Percentiles rank a stretch among this genome's conserved stretches.
These are phyloP conservation scores for Ophion costatus DNA, from an alignment of 2,888 invertebrate genomes.

Conservation along the genomic window DNA sequence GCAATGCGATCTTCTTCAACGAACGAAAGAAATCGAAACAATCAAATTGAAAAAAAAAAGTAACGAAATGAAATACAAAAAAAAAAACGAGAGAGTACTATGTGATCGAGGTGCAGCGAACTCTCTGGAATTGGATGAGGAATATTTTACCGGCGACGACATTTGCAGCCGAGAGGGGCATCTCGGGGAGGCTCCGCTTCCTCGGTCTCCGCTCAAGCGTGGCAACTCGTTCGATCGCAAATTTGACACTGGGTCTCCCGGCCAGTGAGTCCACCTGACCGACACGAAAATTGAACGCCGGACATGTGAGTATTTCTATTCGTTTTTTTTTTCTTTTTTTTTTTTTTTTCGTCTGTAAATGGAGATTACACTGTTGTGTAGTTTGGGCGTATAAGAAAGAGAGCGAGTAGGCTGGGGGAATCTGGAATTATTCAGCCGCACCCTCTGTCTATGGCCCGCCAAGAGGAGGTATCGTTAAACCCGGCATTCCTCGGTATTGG, in stretches of 20 bases:
- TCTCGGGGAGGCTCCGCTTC: conserved; percentile 1
- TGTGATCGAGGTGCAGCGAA: not conserved
- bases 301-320: not conserved
- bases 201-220: not conserved
- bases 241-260: conserved; percentile 50
- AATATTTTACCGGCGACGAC: too few relatives aligned
- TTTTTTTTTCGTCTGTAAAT: not conserved
- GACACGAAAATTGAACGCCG: conserved; percentile 2
- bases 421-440: conserved; percentile 61
- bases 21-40: conserved; percentile 7
- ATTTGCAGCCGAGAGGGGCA: too few relatives aligned
- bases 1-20: not conserved
- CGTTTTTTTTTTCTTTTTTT: not conserved
- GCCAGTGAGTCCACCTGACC: conserved; percentile 38
- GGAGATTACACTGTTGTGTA: conserved; percentile 17
- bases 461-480: conserved; percentile 36
- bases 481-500: conserved; percentile 22
- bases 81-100: conserved; percentile 6
- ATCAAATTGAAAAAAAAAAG: not conserved
- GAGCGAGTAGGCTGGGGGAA: not conserved
- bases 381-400: not conserved
- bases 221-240: conserved; percentile 41
- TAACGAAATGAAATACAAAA: not conserved
- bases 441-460: conserved; percentile 37
- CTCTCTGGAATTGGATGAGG: too few relatives aligned